phyloP scores from a whole-genome alignment of 2,888 invertebrate genomes.

The Hipparchia semele region DNA sequence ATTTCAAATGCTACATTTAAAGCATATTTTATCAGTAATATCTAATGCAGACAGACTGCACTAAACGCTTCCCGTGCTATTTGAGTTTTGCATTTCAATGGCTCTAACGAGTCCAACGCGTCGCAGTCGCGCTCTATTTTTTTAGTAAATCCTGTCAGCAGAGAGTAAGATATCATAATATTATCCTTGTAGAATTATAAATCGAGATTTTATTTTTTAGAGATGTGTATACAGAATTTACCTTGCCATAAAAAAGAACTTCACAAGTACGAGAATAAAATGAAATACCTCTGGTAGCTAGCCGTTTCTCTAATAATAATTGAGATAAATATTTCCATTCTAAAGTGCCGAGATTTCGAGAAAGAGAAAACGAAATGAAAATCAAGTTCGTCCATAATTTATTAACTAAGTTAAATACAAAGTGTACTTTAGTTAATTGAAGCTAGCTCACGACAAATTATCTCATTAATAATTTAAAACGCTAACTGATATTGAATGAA shows the following conservation, averaged over 20 bases:
- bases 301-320: no score
- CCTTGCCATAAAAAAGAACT: background rate
- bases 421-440: background rate
- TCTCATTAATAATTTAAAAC: background rate
- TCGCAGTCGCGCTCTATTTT: background rate
- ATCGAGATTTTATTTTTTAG: background rate
- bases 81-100: constrained; percentile 6
- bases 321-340: background rate
- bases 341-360: background rate
- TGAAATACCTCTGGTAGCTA: no score
- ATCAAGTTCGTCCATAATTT: background rate
- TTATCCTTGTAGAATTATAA: background rate
- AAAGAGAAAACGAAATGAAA: background rate
- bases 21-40: background rate
- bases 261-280: background rate
- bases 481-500: no score
- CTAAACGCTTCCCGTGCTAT: constrained; percentile 11
- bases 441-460: background rate
- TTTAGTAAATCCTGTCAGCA: background rate
- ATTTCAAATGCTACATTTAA: no score
- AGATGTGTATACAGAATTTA: background rate
- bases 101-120: background rate
- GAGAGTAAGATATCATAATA: background rate
- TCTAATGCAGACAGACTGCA: background rate
- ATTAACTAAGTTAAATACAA: background rate